Evolutionary conservation across 2,797 vertebrate species (phyloP), one percentile per base, ranked within the genome.

Genomic region (Notolabrus celidotus): DNA sequence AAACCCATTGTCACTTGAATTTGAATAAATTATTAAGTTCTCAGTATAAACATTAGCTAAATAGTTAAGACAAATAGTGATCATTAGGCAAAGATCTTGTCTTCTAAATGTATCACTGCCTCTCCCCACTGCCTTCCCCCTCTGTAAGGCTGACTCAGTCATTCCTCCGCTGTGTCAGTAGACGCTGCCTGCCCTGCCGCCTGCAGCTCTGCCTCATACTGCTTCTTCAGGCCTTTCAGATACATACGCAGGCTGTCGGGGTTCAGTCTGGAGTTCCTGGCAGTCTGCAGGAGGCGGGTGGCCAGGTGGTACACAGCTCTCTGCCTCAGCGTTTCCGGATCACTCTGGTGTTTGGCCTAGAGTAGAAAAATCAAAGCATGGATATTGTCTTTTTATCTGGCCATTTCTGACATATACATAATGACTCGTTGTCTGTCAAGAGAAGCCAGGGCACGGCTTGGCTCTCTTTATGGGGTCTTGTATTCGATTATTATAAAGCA

Each of bases 181-280:
- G 79, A 61, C 16, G 14, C 74, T 50, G 67, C 59, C 51, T 86
- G 84, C 53, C 51, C 67, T 1, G 77, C 42, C 19, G 80, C 84
- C 78, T 90, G 78, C 79, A 94, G 84, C 83, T 95, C 94, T 12
- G 84, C 89, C 91, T 96, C 92, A 34, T 96, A 96, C 51, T 94
- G 95, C 80, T 91, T 96, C 89, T 91, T 98, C 79, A 99, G 92
- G 23, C 95, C 94, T 85, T 93, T 96, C 85, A 99, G 89, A 86
- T 96, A 98, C 34, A 94, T 93, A 11, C 96, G 94, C 59, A 99
- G 92, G 80, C 94, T 95, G 34, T 95, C 95, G 0, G 94, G 79
- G 84, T 99, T 96, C 90, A 99, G 34, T 39, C 88, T 94, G 47
- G 97, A 99, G 88, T 98, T 98, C 71, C 96, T 95, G 75, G 96